A percentile compares a stretch with the other conserved stretches of the same genome.
phyloP scores from a whole-genome alignment of 2,797 vertebrate species.

The Tokudaia muenninki region DNA sequence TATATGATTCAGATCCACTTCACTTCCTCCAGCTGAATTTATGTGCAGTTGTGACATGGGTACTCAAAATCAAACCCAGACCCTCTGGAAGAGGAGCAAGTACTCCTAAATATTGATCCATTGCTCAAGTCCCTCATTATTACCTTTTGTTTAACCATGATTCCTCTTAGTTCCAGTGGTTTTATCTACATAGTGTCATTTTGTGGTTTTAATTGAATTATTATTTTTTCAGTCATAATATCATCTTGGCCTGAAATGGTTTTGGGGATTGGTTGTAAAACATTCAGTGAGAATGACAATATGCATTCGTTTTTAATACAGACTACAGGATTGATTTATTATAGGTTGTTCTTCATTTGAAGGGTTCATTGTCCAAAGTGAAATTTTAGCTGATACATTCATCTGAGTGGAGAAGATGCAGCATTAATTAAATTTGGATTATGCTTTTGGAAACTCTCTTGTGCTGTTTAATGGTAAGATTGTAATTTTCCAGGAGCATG shows the following conservation, averaged over 20 bases:
- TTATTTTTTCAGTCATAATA: not conserved
- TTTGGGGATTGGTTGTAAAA: not conserved
- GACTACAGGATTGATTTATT: not conserved
- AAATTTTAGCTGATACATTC: not conserved
- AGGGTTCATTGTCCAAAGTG: not conserved
- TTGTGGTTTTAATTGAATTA: not conserved
- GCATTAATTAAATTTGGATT: slow-evolving; percentile 39
- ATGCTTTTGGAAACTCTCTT: not conserved
- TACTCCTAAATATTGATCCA: not conserved
- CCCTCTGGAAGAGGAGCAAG: not conserved
- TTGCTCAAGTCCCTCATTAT: not conserved
- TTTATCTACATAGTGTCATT: not conserved
- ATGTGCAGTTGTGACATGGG: not conserved
- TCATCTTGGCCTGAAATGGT: not conserved
- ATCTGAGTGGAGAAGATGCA: not conserved
- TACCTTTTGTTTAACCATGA: not conserved
- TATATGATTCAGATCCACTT: not conserved
- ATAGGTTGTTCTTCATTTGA: slow-evolving; percentile 1
- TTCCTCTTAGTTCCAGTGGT: not conserved
- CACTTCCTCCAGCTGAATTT: not conserved
- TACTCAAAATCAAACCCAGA: not conserved
- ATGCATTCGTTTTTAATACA: not conserved
- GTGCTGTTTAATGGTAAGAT: not conserved
- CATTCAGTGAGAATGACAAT: not conserved
- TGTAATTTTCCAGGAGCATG: not conserved